phyloP scores from a whole-genome alignment of 2,797 vertebrate genomes.

The Uromys caudimaculatus region DNA sequence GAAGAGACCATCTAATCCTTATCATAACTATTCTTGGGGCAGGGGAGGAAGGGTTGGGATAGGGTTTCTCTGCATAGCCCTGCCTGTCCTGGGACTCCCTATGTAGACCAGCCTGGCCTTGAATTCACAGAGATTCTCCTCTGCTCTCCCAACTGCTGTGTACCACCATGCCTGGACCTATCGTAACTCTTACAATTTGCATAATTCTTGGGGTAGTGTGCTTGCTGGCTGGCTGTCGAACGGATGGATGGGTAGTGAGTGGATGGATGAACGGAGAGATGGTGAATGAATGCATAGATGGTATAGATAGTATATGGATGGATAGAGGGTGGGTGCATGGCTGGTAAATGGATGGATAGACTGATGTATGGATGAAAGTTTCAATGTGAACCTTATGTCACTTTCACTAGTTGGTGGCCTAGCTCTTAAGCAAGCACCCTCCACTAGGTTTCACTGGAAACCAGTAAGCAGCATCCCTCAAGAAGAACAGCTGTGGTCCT shows the following conservation, averaged over 20 bases:
- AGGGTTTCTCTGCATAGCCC: background rate
- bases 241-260: background rate
- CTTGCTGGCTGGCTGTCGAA: background rate
- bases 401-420: background rate
- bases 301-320: background rate
- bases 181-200: background rate
- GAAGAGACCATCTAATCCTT: background rate
- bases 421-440: background rate
- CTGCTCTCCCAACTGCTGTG: background rate
- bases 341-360: background rate
- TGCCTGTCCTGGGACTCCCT: background rate
- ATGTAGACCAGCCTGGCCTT: background rate
- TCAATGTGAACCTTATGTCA: background rate
- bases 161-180: background rate
- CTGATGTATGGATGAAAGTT: slow-evolving; percentile 12
- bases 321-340: background rate
- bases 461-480: background rate
- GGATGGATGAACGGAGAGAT: background rate
- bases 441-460: background rate
- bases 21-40: background rate
- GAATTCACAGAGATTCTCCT: background rate
- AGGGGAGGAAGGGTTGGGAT: background rate
- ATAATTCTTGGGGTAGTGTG: background rate
- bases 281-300: background rate
- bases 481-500: background rate